Conservation (phyloP, 1,140 invertebrate species). For the Telenomus remus region DNA sequence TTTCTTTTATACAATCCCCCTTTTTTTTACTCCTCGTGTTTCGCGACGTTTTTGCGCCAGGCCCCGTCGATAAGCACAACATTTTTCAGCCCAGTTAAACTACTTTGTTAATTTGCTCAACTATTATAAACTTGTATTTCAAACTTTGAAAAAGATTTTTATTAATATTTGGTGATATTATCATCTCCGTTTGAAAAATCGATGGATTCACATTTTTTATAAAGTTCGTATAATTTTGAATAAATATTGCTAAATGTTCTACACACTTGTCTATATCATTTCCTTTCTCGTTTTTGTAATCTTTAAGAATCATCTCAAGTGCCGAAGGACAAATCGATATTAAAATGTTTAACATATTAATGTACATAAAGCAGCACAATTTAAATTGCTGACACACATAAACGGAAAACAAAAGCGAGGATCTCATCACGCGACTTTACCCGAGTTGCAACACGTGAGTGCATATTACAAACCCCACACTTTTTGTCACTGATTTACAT, state of each 20-base stretch:
- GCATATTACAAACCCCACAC: not conserved
- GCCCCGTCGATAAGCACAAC: too few species aligned
- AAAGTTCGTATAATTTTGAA: too few species aligned
- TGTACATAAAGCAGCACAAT: conserved; percentile 26
- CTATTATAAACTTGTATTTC: too few species aligned
- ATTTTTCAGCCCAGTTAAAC: too few species aligned
- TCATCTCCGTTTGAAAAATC: too few species aligned
- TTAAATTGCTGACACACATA: conserved; percentile 22
- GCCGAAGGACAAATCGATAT: conserved; percentile 38
- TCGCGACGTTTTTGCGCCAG: conserved; percentile 1
- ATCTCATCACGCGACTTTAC: conserved; percentile 31
- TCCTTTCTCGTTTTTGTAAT: conserved; percentile 8
- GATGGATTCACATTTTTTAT: too few species aligned
- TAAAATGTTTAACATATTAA: conserved; percentile 37
- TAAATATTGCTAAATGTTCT: too few species aligned
- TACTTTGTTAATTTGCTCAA: too few species aligned
- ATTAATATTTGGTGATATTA: too few species aligned
- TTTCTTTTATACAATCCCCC: not conserved
- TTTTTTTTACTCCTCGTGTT: conserved; percentile 1
- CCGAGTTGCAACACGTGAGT: not conserved
- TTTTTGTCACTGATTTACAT: too few species aligned
- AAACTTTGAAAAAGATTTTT: too few species aligned
- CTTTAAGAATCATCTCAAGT: not conserved
- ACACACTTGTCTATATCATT: not conserved
- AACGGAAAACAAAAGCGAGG: conserved; percentile 17